Base-by-base conservation (phyloP, 1,140 invertebrate species). In the Pogonomyrmex californicus region DNA sequence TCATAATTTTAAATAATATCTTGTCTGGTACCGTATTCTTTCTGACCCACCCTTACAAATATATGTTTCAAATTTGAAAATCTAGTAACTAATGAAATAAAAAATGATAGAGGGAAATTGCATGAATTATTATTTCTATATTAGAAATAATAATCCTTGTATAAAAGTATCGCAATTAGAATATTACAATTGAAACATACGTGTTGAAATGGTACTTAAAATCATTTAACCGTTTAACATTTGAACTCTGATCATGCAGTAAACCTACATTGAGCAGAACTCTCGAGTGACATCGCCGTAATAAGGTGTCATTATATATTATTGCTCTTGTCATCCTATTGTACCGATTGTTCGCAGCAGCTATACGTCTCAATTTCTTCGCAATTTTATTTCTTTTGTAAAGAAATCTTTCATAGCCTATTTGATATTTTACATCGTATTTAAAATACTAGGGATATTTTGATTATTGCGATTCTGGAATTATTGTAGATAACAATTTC, bases 171-270 rank as follows among this genome's bases (percentile, higher is more conserved):
- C 41, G 30, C 23, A 79, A 88, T 90, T 86, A 90, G 54, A 85
- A 70, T 85, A 86, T 56, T 54, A 47, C 7, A 14, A 36, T 56
- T 58, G 38, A 78, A 66, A 71, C 33, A 66, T 49, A 68, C 62
- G 68, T 12, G 68, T 47, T 85, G 62, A 41, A 88, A 85, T 14
- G 44, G 70, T 87, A 90, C 79, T 92, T 91, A 86, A 92, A 88
- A 86, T 86, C 89, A 91, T 87, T 93, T 91, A 90, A 86, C 81
- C 86, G 73, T 90, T 93, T 94, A 92, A 93, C 90, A 93, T 85
- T 94, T 93, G 91, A 92, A 93, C 93, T 87, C 91, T 89, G 89
- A 89, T 90, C 91, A 79, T 68, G 54, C 65, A 56, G 58, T 85
- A 88, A 91, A 86, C 82, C 78, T 70, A 63, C 60, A 54, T 75